Base-by-base conservation (phyloP, 2,888 invertebrate species). In the Chloromyia formosa region DNA sequence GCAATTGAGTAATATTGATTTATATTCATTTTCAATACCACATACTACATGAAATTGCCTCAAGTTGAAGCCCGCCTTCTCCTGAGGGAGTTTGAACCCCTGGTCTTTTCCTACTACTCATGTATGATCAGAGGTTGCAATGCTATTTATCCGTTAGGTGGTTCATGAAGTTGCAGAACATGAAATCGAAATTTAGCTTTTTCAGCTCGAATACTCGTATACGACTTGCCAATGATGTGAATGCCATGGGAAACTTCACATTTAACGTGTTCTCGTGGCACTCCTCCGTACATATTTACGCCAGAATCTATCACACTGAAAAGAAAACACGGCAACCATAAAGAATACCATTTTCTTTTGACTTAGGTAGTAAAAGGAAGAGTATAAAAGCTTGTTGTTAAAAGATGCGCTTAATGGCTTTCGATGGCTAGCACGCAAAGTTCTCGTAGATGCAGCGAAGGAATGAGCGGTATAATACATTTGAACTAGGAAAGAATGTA, bases 151-250 rank as follows among this genome's bases (percentile, higher is more conserved):
- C 3, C 7, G 27, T 7, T 35, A 35, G 27, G 27, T 35, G 27
- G 27, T 35, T 35, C 27, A 35, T 35, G 27, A 35, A 35, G 22
- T 54, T 14, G 9, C 23, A 23, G 20, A 27, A 69, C 68, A 69
- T 54, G n/a, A 27, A 54, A 69, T 69, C 53, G 49, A 69, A 69
- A 54, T 53, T 69, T 27, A 54, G 23, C 49, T 54, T 20, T 54
- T 23, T 54, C 54, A 53, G 27, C 23, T 22, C 23, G 20, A 69
- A 69, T 27, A n/a, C n/a, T n/a, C n/a, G n/a, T n/a, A 18, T 45
- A 69, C 68, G 68, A 69, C 68, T 27, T 27, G 1, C 1, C 3
- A 18, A 20, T 42, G 18, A 64, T 64, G 9, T 2, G 14, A 40
- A 40, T 64, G 62, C 4, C 62, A 35, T 35, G 62, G 40, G 62